Conservation (phyloP, 2,113 vertebrate species). For the Sapajus apella region DNA sequence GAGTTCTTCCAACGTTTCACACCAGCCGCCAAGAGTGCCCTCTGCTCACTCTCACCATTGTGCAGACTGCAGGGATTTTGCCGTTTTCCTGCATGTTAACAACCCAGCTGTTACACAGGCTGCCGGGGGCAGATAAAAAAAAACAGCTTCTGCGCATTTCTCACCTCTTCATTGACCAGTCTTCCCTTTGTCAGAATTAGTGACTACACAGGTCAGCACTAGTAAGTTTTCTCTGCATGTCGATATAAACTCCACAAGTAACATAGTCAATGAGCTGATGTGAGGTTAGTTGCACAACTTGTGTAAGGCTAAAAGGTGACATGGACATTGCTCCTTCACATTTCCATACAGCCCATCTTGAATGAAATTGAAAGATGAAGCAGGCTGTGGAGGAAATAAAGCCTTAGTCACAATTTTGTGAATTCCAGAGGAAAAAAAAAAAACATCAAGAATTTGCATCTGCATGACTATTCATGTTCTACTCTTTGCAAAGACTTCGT, state of each 20-base stretch:
- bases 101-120: no score
- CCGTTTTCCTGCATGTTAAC: neutral
- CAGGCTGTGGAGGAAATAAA: neutral
- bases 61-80: no score
- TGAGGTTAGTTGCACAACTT: no score
- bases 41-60: neutral
- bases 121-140: accelerated
- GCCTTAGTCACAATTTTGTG: neutral
- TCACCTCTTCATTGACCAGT: neutral
- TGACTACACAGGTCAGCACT: neutral
- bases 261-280: neutral
- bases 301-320: neutral
- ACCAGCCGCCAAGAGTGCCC: accelerated
- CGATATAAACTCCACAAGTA: neutral
- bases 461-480: accelerated
- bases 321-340: neutral
- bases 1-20: no score
- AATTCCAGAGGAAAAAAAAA: neutral
- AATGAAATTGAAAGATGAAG: neutral
- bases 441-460: neutral
- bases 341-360: neutral
- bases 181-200: neutral
- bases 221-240: neutral
- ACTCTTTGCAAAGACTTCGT: neutral
- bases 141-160: neutral